Conservation (phyloP, 2,113 vertebrate genomes). For the Dipodomys spectabilis region DNA sequence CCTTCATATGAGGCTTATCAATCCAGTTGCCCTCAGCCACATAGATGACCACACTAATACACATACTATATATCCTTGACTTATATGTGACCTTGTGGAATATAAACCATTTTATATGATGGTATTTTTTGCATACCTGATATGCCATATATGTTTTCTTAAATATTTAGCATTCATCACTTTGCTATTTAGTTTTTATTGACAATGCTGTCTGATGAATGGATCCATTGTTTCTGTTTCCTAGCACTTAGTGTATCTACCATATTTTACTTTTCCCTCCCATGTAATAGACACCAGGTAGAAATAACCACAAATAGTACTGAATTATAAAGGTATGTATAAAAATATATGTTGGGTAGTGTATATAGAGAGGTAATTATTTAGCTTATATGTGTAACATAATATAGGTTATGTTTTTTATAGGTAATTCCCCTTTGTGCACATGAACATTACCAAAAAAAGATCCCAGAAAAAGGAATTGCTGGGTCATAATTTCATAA, state of each 20-base stretch:
- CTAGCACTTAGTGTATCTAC: neutral
- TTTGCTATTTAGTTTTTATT: neutral
- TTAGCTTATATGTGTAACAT: too few relatives aligned
- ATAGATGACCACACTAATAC: neutral
- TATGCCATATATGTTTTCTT: neutral
- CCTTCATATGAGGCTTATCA: neutral
- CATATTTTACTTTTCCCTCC: neutral
- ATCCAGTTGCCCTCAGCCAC: neutral
- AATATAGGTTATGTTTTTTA: too few relatives aligned
- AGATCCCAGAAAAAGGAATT: neutral
- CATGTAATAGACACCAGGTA: neutral
- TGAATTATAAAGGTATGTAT: neutral
- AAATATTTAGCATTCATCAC: neutral
- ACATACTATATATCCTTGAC: neutral
- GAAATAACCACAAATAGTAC: neutral
- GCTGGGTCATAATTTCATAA: neutral
- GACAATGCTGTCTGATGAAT: neutral
- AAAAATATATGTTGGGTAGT: too few relatives aligned
- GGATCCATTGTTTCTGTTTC: neutral
- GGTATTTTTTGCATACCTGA: neutral
- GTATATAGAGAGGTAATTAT: too few relatives aligned
- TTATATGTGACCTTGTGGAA: neutral
- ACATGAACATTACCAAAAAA: neutral
- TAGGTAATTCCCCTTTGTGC: neutral
- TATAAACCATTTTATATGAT: neutral